Base-by-base conservation (phyloP, 1,140 invertebrate species). In the Chlorops oryzae region DNA sequence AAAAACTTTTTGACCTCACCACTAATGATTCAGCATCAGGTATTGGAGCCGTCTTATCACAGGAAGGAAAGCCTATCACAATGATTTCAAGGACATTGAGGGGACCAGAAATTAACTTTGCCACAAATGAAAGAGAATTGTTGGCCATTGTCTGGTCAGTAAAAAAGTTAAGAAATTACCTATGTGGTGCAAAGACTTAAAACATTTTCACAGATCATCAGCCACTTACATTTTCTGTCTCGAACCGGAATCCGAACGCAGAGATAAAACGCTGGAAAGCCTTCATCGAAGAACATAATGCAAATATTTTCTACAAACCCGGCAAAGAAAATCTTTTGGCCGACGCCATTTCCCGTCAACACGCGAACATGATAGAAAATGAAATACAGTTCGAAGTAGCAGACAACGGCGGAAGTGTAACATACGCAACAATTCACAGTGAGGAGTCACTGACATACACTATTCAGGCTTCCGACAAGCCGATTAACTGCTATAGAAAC, bases 201-300 rank as follows among this genome's bases (percentile, higher is more conserved):
- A 69, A 52, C 21, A 73, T 79, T 5, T 52, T 70, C 18, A 80
- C 77, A 0, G 79, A 81, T 50, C 77, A 80, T 45, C 68, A 72
- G 52, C 73, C 74, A 1, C 58, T 80, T 21, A 61, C 52, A 18
- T 80, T 73, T 68, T 51, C 78, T 6, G 40, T 57, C 17, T 59
- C 56, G 15, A 57, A 74, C 2, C 77, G 74, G 57, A 73, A 79
- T 43, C 67, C 73, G 9, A 71, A 62, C 10, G 63, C 70, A 25
- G 56, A 73, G 56, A 54, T 81, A 15, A 62, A 74, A 3, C 53
- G 76, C n/a, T 82, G 78, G 79, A 51, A 71, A 43, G 24, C 79
- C 7, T 62, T 70, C 54, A 50, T 81, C 22, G 73, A 76, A 57
- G 72, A 76, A 48, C 45, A 47, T 28, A 50, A 50, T 34, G 44